Evolutionary conservation across 1,140 invertebrate species (phyloP), one percentile per base, ranked within the genome.

Genomic region (Lucilia sericata): DNA sequence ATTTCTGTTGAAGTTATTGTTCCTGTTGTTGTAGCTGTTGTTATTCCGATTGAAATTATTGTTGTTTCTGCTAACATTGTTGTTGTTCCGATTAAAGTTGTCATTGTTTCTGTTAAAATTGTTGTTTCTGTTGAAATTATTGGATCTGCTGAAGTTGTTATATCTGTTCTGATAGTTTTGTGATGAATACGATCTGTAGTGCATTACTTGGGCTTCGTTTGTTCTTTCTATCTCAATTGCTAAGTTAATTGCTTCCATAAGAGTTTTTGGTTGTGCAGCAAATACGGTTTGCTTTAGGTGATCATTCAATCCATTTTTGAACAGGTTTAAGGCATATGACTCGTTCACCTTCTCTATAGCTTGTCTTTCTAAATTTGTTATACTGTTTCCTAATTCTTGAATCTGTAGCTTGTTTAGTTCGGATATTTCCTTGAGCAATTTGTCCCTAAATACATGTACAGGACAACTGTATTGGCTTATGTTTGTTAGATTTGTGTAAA

Each of bases 221-320:
- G 19, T 70, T 70, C 10, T 5, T 10, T 70, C 60, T 2, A 70
- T 19, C 19, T 70, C 60, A 70, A 13, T 19, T 70, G n/a, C 60
- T n/a, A 70, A 21, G 19, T 70, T 70, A 21, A 70, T 70, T 21
- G 60, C 60, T 70, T 70, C 60, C 8, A 70, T 10, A 9, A 70
- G 60, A 4, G 60, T 70, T 10, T 70, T 70, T 19, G 60, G 60
- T 70, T 70, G 60, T 5, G 60, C 17, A 70, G 60, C 60, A 21
- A 70, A 70, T 19, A 70, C 19, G 19, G 19, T 70, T 21, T 19
- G 60, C 19, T 70, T 70, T 10, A 70, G 19, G 5, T 70, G 60
- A n/a, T 70, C 60, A 70, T 70, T 70, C 60, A 70, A 70, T 19
- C 60, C 60, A 70, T 70, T 70, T 70, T 70, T 70, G 60, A 70